Conservation (phyloP, 37 sponge, comb jelly and placozoan genomes). For the Chondrosia reniformis region DNA sequence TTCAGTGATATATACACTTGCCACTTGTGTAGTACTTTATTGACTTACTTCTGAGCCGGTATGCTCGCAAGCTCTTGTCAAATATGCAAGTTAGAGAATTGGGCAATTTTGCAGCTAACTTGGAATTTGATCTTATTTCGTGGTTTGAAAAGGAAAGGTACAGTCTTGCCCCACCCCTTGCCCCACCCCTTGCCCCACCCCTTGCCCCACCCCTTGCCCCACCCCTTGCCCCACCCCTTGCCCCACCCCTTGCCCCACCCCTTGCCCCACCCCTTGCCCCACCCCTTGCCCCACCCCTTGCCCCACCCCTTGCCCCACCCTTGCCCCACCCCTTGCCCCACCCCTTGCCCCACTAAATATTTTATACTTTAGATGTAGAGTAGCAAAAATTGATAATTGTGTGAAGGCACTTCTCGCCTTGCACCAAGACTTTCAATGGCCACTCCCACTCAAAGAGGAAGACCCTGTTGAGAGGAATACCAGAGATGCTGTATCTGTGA, state of each 20-base stretch:
- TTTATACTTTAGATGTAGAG: slow-evolving; percentile 32
- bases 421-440: slow-evolving; percentile 70
- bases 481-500: too few relatives aligned
- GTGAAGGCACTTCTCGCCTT: slow-evolving; percentile 29
- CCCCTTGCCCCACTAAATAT: background rate
- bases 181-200: background rate
- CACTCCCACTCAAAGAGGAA: slow-evolving; percentile 26
- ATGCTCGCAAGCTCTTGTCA: slow-evolving; percentile 76
- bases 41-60: slow-evolving; percentile 78
- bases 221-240: background rate
- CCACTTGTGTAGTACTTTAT: slow-evolving; percentile 62
- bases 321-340: background rate
- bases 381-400: slow-evolving; percentile 59
- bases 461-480: too few relatives aligned
- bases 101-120: slow-evolving; percentile 79
- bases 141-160: slow-evolving; percentile 87
- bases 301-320: background rate
- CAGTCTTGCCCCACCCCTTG: background rate
- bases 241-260: background rate
- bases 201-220: background rate
- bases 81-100: slow-evolving; percentile 55
- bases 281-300: background rate
- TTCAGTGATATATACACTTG: background rate
- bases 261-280: background rate
- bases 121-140: slow-evolving; percentile 65